Base-by-base conservation (phyloP, 2,113 vertebrate genomes). In the Psilopogon haemacephalus region DNA sequence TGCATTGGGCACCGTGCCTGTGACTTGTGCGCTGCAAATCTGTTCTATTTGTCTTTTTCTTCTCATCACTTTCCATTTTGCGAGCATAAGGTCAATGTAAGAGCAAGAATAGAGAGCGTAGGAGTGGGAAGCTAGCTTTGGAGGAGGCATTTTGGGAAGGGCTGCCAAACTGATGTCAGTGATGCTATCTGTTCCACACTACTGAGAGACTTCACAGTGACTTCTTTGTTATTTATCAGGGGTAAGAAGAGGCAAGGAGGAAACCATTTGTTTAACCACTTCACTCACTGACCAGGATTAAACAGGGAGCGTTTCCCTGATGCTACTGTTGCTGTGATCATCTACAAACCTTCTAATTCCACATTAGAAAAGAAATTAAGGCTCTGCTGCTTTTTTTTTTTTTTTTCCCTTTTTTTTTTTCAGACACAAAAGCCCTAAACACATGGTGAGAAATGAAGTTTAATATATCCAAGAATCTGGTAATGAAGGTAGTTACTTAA, bases 11-110 rank as follows among this genome's bases (percentile, higher is more conserved):
- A 87, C 81, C 55, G 84, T 89, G 94, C 94, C 94, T 94, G 44
- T 71, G 78, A 89, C 93, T 93, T 90, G 68, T 94, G 68, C 75
- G n/a, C 82, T 88, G 72, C 83, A 84, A 95, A 96, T 95, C 82
- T 89, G 78, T 87, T 94, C 94, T 95, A 93, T 96, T 95, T 96
- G 84, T 94, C 79, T 69, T 94, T 83, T 91, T 90, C 64, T 81
- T 92, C 70, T 81, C 40, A 78, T 94, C 91, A 95, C 94, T 96
- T 96, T 96, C 93, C 95, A 95, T 95, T 94, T 95, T 95, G 93
- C 74, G 93, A 96, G 94, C 94, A 95, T 76, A 75, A 96, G 95
- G 96, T 96, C 96, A 95, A 69, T 81, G 65, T 86, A 86, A 95
- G 93, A 91, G 82, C 93, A 95, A 94, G 89, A 94, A 89, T 77